Base-by-base conservation (phyloP, 2,888 invertebrate species). In the Mallateleia sp. region DNA sequence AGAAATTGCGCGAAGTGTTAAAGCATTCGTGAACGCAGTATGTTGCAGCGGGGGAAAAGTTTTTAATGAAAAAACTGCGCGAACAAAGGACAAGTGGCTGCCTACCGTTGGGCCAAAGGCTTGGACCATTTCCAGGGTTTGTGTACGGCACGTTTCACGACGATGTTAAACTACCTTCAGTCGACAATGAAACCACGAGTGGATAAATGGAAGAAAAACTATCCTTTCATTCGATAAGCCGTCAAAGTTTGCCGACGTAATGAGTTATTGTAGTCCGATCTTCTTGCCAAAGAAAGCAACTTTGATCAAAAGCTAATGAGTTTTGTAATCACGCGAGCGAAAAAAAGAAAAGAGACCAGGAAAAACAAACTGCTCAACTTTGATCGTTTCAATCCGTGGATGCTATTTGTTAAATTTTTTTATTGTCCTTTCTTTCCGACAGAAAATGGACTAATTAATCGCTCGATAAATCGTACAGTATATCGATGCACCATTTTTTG, bases 31-130 rank as follows among this genome's bases (percentile, higher is more conserved):
- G 75, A 54, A 56, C 50, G 81, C 79, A 66, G 78, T 64, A 85
- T 85, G 64, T 82, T 69, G 67, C 80, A 42, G 28, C 64, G 83
- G 45, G 78, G 60, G 74, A 60, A 82, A 78, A 87, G 87, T 85
- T 87, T 87, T 87, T 83, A 74, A 87, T 79, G 82, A 79, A 87
- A 87, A 82, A 87, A 87, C 69, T 79, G 82, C 69, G 74, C 66
- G 87, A 87, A 87, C 82, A 83, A 87, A 87, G 79, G 83, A 87
- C 83, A 79, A 82, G 82, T 81, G 85, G 81, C 56, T 58, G 72
- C 50, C 74, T 72, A 56, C 54, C 52, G 78, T 20, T 18, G 34
- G 50, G 28, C 56, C 71, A 86, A 78, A 72, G 64, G 74, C 74
- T 87, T 87, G 82, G 86, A 82, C 74, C 54, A 62, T 69, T 82